A percentile compares a stretch with the other conserved stretches of the same genome.
Evolutionary conservation across 1,140 invertebrate species (phyloP).

Genomic region (Diabrotica virgifera): DNA sequence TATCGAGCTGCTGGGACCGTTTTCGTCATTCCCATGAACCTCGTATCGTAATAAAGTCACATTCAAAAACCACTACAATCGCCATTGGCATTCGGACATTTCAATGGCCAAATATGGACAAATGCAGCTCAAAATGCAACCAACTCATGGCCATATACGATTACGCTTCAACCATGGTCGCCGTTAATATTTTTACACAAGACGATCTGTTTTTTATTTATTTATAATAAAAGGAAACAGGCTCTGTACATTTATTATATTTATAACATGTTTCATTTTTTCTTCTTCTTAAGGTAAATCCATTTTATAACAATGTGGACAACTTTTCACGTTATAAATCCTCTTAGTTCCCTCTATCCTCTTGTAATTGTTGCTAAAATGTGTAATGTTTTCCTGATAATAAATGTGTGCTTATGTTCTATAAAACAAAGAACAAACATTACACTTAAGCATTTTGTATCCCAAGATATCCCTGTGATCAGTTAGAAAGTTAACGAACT

Average conservation of each 20-base stretch:
- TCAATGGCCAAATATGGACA: conserved; percentile 2
- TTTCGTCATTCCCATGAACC: not conserved
- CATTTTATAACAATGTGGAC: no score
- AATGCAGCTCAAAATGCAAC: not conserved
- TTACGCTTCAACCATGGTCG: not conserved
- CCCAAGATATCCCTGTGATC: no score
- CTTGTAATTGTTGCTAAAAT: no score
- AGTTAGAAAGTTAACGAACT: no score
- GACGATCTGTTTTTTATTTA: not conserved
- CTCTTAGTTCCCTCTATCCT: no score
- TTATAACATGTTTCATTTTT: not conserved
- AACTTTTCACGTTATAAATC: no score
- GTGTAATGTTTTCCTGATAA: no score
- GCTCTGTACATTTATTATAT: not conserved
- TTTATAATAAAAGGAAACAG: not conserved
- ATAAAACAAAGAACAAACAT: no score
- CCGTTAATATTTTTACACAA: not conserved
- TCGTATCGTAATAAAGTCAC: not conserved
- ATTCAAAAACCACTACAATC: not conserved
- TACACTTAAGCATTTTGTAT: no score
- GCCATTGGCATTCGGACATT: not conserved
- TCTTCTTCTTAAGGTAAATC: not conserved
- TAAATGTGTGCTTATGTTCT: no score
- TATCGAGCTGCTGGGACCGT: not conserved
- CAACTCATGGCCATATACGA: not conserved